phyloP scores from a whole-genome alignment of 1,140 invertebrate species.

The Lucilia sericata region DNA sequence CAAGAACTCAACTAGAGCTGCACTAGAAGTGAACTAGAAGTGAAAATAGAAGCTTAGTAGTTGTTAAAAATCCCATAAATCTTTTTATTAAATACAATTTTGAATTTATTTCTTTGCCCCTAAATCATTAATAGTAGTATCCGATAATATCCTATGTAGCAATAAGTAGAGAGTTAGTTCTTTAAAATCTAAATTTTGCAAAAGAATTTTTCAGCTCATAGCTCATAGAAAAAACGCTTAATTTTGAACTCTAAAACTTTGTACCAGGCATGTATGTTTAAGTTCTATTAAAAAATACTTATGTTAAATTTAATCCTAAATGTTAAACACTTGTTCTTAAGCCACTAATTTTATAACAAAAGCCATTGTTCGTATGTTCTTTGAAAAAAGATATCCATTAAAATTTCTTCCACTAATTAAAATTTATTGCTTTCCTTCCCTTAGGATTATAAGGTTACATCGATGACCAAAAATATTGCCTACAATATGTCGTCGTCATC shows the following conservation, averaged over 20 bases:
- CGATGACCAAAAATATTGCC: slow-evolving; percentile 33
- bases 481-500: slow-evolving; percentile 30
- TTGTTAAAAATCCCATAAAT: no score
- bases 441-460: slow-evolving; percentile 21
- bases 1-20: no score
- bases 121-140: no score
- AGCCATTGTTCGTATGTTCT: background rate
- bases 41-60: no score
- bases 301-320: background rate
- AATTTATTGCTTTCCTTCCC: background rate
- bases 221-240: background rate
- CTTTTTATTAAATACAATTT: no score
- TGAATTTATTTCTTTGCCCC: no score
- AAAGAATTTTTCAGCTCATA: no score
- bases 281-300: background rate
- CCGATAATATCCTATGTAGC: no score
- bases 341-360: background rate
- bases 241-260: background rate
- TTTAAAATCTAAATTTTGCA: no score
- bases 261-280: background rate
- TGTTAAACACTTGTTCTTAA: background rate
- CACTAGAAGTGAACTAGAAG: no score
- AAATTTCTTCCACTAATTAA: background rate
- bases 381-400: background rate
- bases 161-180: no score